Evolutionary conservation across 2,113 vertebrate genomes (phyloP).

Genomic region (Dermatemys mawii): DNA sequence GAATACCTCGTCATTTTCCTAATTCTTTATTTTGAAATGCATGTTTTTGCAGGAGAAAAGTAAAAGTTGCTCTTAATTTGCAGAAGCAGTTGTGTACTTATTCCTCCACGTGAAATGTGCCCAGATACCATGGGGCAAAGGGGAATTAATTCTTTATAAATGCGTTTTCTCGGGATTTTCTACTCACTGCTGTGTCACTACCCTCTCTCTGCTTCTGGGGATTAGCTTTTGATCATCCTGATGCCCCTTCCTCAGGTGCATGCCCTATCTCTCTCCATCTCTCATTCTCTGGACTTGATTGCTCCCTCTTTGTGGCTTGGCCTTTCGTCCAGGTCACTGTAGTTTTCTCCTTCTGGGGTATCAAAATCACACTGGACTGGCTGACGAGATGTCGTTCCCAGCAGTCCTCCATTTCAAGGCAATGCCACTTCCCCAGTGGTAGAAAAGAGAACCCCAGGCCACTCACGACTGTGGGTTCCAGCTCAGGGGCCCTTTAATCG

Average conservation of each 20-base stretch:
- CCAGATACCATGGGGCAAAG: background rate
- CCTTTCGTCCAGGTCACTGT: background rate
- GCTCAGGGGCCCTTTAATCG: background rate
- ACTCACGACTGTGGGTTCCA: background rate
- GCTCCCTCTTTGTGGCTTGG: background rate
- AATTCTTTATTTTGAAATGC: background rate
- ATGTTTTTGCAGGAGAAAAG: background rate
- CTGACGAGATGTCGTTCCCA: background rate
- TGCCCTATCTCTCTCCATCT: background rate
- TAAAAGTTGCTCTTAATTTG: background rate
- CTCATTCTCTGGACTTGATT: background rate
- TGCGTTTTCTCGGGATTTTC: background rate
- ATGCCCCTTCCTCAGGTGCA: background rate
- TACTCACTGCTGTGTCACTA: background rate
- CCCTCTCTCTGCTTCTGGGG: background rate
- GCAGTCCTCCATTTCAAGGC: background rate
- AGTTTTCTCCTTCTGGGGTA: background rate
- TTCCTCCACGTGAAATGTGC: constrained; percentile 5
- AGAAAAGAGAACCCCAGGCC: background rate
- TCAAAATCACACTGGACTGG: background rate
- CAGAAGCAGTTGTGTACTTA: constrained; percentile 9
- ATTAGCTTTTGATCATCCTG: background rate
- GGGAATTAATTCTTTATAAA: constrained; percentile 40
- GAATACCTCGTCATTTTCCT: background rate
- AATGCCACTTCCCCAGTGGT: background rate